phyloP scores from a whole-genome alignment of 2,888 invertebrate species.

The Spisula subtruncata region DNA sequence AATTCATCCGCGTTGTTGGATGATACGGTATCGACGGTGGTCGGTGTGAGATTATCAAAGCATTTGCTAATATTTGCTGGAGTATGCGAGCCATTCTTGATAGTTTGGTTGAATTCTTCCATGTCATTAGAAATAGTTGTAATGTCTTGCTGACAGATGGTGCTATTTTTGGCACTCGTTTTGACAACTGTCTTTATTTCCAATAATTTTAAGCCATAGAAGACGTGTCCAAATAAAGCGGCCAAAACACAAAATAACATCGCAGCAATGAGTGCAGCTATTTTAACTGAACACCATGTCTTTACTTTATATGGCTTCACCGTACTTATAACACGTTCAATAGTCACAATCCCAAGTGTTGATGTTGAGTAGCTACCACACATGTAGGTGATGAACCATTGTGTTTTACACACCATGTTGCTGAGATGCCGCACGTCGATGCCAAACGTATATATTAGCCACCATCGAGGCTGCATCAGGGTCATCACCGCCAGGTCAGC shows the following conservation, averaged over 20 bases:
- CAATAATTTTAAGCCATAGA: not conserved
- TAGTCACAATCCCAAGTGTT: conserved; percentile 5
- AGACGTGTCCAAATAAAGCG: not conserved
- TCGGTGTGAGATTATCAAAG: not conserved
- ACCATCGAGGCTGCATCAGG: conserved; percentile 37
- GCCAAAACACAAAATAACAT: not conserved
- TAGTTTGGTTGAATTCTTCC: not conserved
- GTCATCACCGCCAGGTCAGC: conserved; percentile 34
- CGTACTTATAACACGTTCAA: conserved; percentile 38
- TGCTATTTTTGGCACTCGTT: not conserved
- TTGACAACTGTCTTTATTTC: not conserved
- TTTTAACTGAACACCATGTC: conserved; percentile 21
- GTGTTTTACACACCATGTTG: conserved; percentile 29
- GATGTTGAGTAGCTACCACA: not conserved
- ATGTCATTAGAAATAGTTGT: no score
- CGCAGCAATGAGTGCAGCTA: not conserved
- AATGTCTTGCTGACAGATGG: not conserved
- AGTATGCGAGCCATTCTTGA: not conserved
- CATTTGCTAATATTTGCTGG: not conserved
- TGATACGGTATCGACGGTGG: not conserved
- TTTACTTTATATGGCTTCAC: conserved; percentile 29
- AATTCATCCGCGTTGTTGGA: not conserved
- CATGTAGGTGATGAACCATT: conserved; percentile 38
- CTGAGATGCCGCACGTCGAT: conserved; percentile 19
- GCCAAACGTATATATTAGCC: conserved; percentile 47